A percentile compares a stretch with the other conserved stretches of the same genome.
These are phyloP conservation scores for Chaetoderma sp. DNA, from an alignment of 2,888 invertebrate species.

Conservation along the genomic window DNA sequence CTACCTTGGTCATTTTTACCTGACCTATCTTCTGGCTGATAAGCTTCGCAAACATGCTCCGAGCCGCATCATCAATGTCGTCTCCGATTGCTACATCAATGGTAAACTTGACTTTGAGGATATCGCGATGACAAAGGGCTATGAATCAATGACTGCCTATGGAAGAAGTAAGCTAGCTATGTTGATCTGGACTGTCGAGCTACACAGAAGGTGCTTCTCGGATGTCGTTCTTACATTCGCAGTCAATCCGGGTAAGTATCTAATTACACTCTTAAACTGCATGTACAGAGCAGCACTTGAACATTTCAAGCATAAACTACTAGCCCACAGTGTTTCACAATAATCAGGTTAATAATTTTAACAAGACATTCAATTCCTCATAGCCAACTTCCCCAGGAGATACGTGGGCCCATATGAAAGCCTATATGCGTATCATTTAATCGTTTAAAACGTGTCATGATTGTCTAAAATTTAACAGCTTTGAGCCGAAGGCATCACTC, in stretches of 20 bases:
- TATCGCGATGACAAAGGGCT: constrained; percentile 47
- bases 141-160: constrained; percentile 55
- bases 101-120: constrained; percentile 56
- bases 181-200: constrained; percentile 50
- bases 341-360: no score
- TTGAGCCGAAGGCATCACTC: no score
- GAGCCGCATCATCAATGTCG: constrained; percentile 57
- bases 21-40: constrained; percentile 53
- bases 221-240: constrained; percentile 48
- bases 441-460: no score
- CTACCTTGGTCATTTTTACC: constrained; percentile 61
- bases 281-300: no score
- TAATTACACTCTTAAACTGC: background rate
- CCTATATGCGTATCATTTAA: no score
- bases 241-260: constrained; percentile 58
- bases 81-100: constrained; percentile 52
- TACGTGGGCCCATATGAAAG: no score
- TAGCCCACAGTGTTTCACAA: no score
- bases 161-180: constrained; percentile 55
- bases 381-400: no score
- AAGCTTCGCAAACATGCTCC: constrained; percentile 52
- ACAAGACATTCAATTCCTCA: no score
- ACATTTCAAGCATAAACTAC: no score
- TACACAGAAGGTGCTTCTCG: constrained; percentile 44
- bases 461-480: no score